phyloP scores from a whole-genome alignment of 2,797 vertebrate genomes.

The Labeo calbasu region DNA sequence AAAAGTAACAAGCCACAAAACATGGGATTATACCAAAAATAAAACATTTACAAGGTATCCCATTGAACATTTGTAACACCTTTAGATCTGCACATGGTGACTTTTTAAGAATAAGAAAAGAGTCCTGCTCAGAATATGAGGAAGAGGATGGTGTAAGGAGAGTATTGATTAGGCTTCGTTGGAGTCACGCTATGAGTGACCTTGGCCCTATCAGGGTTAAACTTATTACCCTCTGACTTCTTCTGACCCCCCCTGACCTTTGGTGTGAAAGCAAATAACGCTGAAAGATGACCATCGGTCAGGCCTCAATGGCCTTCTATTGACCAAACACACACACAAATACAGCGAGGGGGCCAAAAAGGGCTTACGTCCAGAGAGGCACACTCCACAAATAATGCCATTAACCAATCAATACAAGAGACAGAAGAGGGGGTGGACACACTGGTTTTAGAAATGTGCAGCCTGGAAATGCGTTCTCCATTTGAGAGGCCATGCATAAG shows the following conservation, averaged over 20 bases:
- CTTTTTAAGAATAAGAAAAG: neutral
- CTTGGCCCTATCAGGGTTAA: conserved; percentile 58
- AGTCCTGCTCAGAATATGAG: conserved; percentile 12
- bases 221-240: conserved; percentile 61
- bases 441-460: conserved; percentile 41
- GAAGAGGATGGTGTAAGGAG: conserved; percentile 19
- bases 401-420: conserved; percentile 62
- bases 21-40: neutral
- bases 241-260: conserved; percentile 55
- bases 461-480: conserved; percentile 25
- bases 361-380: conserved; percentile 44
- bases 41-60: neutral
- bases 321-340: conserved; percentile 54
- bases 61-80: neutral
- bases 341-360: conserved; percentile 37
- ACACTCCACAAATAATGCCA: conserved; percentile 63
- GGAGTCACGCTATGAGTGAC: conserved; percentile 50
- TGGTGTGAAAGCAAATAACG: conserved; percentile 49
- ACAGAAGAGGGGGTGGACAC: conserved; percentile 42
- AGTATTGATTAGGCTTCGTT: conserved; percentile 46
- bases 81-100: conserved; percentile 8
- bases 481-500: conserved; percentile 10
- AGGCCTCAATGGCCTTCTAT: conserved; percentile 56
- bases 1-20: neutral
- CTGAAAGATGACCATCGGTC: conserved; percentile 62